Evolutionary conservation across 2,888 invertebrate genomes (phyloP).

Genomic region (Acleris cristana): DNA sequence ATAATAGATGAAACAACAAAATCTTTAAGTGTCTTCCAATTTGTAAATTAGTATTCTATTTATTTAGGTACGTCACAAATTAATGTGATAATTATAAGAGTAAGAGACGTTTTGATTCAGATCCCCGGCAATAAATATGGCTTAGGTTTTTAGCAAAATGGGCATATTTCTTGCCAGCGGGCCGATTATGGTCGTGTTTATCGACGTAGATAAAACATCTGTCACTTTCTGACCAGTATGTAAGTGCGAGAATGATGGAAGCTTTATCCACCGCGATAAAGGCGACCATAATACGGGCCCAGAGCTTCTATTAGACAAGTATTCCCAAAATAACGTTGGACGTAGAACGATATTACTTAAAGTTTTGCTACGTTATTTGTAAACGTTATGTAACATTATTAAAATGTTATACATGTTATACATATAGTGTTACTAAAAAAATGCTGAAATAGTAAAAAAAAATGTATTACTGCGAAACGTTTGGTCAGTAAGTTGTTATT

Average conservation of each 20-base stretch:
- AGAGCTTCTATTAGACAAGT: background rate
- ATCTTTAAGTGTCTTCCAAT: slow-evolving; percentile 70
- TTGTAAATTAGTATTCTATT: slow-evolving; percentile 46
- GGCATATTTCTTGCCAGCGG: too few relatives aligned
- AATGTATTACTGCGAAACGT: background rate
- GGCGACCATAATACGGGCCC: too few relatives aligned
- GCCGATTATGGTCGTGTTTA: too few relatives aligned
- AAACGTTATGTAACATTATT: background rate
- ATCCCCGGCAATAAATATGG: too few relatives aligned
- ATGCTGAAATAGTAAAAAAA: slow-evolving; percentile 11
- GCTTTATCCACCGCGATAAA: too few relatives aligned
- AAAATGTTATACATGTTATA: background rate
- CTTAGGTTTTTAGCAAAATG: too few relatives aligned
- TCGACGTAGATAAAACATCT: too few relatives aligned
- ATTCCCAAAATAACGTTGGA: slow-evolving; percentile 3
- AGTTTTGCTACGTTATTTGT: background rate
- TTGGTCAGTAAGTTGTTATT: slow-evolving; percentile 20
- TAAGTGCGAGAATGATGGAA: too few relatives aligned
- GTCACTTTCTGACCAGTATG: too few relatives aligned
- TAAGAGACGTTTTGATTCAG: background rate
- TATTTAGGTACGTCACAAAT: slow-evolving; percentile 46
- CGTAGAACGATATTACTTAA: slow-evolving; percentile 1
- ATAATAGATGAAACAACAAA: slow-evolving; percentile 58
- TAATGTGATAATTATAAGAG: slow-evolving; percentile 40
- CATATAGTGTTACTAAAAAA: too few relatives aligned